Base-by-base conservation (phyloP, 2,113 vertebrate species). In the Oryzias woworae region DNA sequence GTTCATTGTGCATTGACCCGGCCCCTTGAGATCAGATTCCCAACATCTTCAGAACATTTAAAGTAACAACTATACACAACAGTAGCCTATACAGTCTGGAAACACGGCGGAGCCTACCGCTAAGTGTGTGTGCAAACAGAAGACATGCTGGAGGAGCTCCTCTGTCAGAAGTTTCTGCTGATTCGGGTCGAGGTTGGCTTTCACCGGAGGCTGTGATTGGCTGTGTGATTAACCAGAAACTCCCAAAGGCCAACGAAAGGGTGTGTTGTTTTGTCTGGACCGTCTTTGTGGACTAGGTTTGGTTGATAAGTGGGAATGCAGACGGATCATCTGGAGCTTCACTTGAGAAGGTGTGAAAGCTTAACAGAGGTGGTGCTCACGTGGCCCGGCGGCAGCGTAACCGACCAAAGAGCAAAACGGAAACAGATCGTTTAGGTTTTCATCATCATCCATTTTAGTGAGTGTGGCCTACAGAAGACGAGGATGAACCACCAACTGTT, bases 1-100 rank as follows among this genome's bases (percentile, higher is more conserved):
- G 85, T 87, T 91, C 82, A 84, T 91, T 90, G 90, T 90, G 88
- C 87, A 90, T 87, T 89, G 85, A 83, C 86, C 84, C 76, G 81
- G 53, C 51, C 55, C 78, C 69, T 74, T 54, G 66, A 74, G 70
- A 76, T 82, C 73, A 63, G 58, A 55, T 81, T 73, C 65, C 75
- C 69, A 79, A 60, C 71, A 76, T 80, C 68, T 66, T 78, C 60
- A 59, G 73, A 80, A 76, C 80, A 71, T 71, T 22, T 72, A 51
- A 71, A 79, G 73, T 51, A 66, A 74, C 53, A 81, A 70, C 66
- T 74, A 75, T 65, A 87, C 81, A 84, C 80, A 73, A 75, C 69
- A 71, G 78, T 83, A 80, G 84, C 82, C 87, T 84, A 66, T 73
- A 83, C 78, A 85, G 65, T 78, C 81, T 81, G 73, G 70, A 49